These are phyloP conservation scores for Regulus satrapa DNA, from an alignment of 2,113 vertebrate genomes.

Conservation along the genomic window DNA sequence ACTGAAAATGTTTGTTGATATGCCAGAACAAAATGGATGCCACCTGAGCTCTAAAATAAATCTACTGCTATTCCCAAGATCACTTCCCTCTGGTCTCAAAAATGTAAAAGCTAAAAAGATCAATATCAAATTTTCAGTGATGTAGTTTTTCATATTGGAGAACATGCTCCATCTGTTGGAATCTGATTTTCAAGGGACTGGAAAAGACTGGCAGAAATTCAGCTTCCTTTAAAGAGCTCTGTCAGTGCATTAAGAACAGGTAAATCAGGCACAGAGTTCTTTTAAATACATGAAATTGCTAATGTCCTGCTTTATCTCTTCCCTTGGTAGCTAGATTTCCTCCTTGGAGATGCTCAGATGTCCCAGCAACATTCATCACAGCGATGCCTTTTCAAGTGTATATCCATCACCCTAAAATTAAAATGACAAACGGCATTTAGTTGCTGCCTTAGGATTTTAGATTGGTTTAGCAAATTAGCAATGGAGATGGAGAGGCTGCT, in stretches of 20 bases:
- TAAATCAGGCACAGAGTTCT: not conserved
- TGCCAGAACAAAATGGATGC: slow-evolving; percentile 1
- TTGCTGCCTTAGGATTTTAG: not conserved
- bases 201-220: not conserved
- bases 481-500: not conserved
- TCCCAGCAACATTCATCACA: not conserved
- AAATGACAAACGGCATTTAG: not conserved
- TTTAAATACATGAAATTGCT: not conserved
- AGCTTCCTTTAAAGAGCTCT: not conserved
- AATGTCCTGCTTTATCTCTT: not conserved
- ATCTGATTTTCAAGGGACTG: not conserved
- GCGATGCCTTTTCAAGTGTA: not conserved
- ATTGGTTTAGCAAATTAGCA: not conserved
- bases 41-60: slow-evolving; percentile 37
- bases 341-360: not conserved
- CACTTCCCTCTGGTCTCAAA: not conserved
- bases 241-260: not conserved
- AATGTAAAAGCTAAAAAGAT: slow-evolving; percentile 15
- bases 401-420: not conserved
- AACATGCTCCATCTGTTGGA: not conserved
- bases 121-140: slow-evolving; percentile 19
- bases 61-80: not conserved
- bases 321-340: not conserved
- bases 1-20: slow-evolving; percentile 39
- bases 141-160: not conserved